Evolutionary conservation across 2,113 vertebrate species (phyloP), one percentile per base, ranked within the genome.

Genomic region (Xiphophorus couchianus): DNA sequence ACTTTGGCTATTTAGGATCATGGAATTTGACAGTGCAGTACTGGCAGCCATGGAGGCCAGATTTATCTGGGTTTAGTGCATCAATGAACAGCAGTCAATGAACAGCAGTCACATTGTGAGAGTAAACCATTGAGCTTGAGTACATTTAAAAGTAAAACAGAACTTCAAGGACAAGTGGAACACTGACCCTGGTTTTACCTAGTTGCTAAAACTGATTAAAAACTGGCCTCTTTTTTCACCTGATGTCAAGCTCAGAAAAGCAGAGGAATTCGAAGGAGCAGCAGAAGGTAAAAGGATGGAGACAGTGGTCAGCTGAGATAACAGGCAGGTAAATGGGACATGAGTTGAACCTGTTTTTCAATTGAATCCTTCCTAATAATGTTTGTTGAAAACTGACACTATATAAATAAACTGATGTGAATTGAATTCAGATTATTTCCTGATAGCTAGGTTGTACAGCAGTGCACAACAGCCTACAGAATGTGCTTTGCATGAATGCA

Each of bases 1-100:
- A 90, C 87, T 73, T 2, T 39, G 74, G 81, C 82, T 81, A 69
- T 86, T 90, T 83, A 87, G 85, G 71, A 89, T 90, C 89, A 90
- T 86, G 84, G 84, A 83, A 87, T 86, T 65, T 92, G 91, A 91
- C 90, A 88, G 81, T 76, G 80, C 54, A 48, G 71, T 61, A 82
- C 85, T 88, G 82, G 90, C 79, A 89, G 87, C 83, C 82, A 87
- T 84, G 37, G 69, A 81, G 71, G 72, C 60, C 78, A 83, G 66
- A 86, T 83, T 89, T 71, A 74, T 83, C 62, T 29, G 68, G 39
- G 14, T 76, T 81, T 76, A 78, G 78, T 78, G 84, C 83, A 77
- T 82, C 71, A 66, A 44, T 84, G 78, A 86, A 9, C 76, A 88
- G 62, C 73, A 66, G 66, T 76, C 69, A 63, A 44, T 84, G 78